Conservation (phyloP, 92 coral and sea anemone genomes). For the Epizoanthus scotinus region DNA sequence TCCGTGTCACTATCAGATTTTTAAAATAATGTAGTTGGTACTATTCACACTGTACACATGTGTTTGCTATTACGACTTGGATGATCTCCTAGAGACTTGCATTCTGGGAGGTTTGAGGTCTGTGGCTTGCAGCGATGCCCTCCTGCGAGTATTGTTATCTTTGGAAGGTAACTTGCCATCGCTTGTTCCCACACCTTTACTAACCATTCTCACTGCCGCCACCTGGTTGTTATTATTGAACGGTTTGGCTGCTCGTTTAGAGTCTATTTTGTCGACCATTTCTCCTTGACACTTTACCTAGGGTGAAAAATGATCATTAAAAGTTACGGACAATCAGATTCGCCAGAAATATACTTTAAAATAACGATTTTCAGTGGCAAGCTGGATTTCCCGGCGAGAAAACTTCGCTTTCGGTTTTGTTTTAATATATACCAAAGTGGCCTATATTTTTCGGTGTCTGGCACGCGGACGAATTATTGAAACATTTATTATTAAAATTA, state of each 20-base stretch:
- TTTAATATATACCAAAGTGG: too few species aligned
- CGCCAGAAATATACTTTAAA: too few species aligned
- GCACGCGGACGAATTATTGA: too few species aligned
- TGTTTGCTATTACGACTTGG: conserved; percentile 1
- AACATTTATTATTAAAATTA: too few species aligned
- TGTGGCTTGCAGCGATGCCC: conserved; percentile 17
- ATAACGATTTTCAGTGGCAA: too few species aligned
- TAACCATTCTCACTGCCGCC: conserved; percentile 29
- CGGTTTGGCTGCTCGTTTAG: conserved; percentile 30
- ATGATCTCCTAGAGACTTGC: neutral
- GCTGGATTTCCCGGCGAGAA: too few species aligned
- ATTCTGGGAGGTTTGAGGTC: conserved; percentile 22
- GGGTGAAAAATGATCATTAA: neutral
- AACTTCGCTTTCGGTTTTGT: too few species aligned
- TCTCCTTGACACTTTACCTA: conserved; percentile 82
- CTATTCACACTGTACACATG: neutral
- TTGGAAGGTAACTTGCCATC: conserved; percentile 16
- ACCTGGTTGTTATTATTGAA: conserved; percentile 32
- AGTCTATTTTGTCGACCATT: conserved; percentile 44
- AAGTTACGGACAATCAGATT: too few species aligned
- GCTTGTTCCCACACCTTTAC: neutral
- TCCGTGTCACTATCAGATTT: too few species aligned
- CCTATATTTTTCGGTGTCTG: too few species aligned
- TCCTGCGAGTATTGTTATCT: neutral
- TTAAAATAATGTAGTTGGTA: too few species aligned